Conservation (phyloP, 2,888 invertebrate species). For the Agrochola lychnidis region DNA sequence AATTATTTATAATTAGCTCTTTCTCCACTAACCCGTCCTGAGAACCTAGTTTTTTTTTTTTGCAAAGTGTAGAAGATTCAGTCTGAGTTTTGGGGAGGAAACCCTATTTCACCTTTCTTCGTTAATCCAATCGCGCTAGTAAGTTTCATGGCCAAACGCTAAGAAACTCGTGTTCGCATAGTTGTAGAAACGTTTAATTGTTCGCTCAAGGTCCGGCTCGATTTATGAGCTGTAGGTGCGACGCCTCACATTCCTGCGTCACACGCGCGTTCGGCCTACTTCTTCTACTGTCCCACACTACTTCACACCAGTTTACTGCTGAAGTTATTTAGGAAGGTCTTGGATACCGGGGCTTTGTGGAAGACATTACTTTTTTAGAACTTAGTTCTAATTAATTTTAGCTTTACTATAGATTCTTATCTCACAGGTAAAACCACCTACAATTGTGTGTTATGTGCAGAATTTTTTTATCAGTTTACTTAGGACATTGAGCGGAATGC, state of each 20-base stretch:
- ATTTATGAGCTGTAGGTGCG: constrained; percentile 65
- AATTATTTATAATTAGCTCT: neutral
- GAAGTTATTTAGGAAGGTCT: constrained; percentile 29
- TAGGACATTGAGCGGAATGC: neutral
- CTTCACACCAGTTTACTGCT: constrained; percentile 24
- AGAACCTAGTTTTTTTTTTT: neutral
- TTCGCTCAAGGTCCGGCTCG: constrained; percentile 65
- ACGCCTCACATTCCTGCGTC: constrained; percentile 49
- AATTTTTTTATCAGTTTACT: neutral
- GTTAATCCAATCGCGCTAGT: neutral
- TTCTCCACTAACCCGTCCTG: neutral
- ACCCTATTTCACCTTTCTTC: neutral
- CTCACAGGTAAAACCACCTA: neutral
- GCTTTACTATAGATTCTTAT: neutral
- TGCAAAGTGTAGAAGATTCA: neutral
- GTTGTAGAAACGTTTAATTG: constrained; percentile 67
- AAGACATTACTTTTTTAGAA: constrained; percentile 10
- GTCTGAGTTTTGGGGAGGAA: neutral
- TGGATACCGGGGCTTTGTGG: neutral
- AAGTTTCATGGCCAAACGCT: constrained; percentile 40
- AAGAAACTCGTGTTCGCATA: constrained; percentile 55
- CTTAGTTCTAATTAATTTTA: neutral
- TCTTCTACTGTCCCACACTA: constrained; percentile 45
- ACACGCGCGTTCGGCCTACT: constrained; percentile 44
- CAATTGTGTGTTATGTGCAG: neutral